Percentiles rank a stretch among this genome's conserved stretches.
phyloP scores from a whole-genome alignment of 2,113 vertebrate genomes.

The Cairina moschata region DNA sequence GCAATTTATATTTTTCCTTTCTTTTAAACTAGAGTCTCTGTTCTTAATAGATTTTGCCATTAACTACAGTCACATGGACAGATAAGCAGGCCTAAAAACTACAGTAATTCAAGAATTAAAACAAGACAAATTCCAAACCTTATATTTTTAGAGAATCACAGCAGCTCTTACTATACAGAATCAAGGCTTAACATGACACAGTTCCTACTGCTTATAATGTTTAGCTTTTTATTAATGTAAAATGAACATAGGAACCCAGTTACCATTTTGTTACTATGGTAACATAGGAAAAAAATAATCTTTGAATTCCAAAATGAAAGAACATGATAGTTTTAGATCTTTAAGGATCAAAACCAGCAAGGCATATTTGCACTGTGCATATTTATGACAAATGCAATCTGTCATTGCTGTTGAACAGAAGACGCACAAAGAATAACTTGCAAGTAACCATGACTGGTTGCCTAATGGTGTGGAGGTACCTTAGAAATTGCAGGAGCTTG shows the following conservation, averaged over 20 bases:
- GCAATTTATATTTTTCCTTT: background rate
- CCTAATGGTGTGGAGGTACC: background rate
- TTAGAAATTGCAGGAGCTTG: background rate
- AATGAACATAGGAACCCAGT: constrained; percentile 49
- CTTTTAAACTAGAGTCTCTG: background rate
- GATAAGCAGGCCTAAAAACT: background rate
- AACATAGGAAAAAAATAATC: constrained; percentile 19
- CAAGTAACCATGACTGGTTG: background rate
- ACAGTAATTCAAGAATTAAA: background rate
- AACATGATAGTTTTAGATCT: constrained; percentile 23
- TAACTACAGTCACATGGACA: background rate
- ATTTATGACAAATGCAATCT: constrained; percentile 14
- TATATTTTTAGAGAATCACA: background rate
- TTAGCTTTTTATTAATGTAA: constrained; percentile 45
- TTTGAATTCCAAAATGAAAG: constrained; percentile 36
- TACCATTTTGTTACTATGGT: constrained; percentile 57
- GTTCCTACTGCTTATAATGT: constrained; percentile 20
- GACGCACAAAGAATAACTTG: background rate
- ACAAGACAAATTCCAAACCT: background rate
- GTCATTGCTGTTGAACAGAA: background rate
- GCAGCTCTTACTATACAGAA: background rate
- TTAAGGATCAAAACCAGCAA: constrained; percentile 9
- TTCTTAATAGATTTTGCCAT: background rate
- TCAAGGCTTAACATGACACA: constrained; percentile 9
- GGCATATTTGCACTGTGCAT: background rate